Evolutionary conservation across 2,113 vertebrate genomes (phyloP).

Genomic region (Platichthys flesus): DNA sequence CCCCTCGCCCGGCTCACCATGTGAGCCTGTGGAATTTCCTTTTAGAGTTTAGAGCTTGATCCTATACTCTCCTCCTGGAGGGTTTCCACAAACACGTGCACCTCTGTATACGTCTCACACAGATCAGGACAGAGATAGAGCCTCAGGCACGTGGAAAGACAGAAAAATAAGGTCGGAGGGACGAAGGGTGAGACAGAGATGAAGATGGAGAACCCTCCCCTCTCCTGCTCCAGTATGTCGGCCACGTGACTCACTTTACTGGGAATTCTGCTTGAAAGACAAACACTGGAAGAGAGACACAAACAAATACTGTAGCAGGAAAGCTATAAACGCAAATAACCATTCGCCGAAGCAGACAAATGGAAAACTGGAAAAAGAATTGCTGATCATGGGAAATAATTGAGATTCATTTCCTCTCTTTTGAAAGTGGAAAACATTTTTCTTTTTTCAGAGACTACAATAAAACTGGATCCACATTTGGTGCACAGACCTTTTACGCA

Average conservation of each 20-base stretch:
- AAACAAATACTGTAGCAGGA: constrained; percentile 13
- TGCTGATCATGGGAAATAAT: constrained; percentile 10
- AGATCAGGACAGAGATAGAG: constrained; percentile 37
- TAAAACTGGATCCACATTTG: constrained; percentile 6
- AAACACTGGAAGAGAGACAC: constrained; percentile 7
- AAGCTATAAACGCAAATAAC: constrained; percentile 19
- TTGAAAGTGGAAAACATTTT: constrained; percentile 33
- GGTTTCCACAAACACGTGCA: constrained; percentile 46
- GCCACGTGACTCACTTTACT: constrained; percentile 27
- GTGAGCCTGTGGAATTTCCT: constrained; percentile 76
- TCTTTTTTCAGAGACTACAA: background rate
- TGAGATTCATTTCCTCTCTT: constrained; percentile 19
- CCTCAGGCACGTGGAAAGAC: constrained; percentile 23
- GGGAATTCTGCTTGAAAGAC: constrained; percentile 47
- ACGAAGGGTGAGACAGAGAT: background rate
- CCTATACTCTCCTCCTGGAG: constrained; percentile 20
- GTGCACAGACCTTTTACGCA: background rate
- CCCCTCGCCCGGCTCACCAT: constrained; percentile 34
- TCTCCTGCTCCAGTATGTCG: background rate
- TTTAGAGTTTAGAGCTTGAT: background rate
- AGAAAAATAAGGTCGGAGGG: background rate
- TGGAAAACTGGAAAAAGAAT: constrained; percentile 8
- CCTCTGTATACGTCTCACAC: constrained; percentile 49
- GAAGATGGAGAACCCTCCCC: constrained; percentile 3
- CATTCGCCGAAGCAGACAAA: constrained; percentile 43